A percentile compares a stretch with the other conserved stretches of the same genome.
Conservation (phyloP, 2,797 vertebrate genomes). For the Peromyscus melanophrys region DNA sequence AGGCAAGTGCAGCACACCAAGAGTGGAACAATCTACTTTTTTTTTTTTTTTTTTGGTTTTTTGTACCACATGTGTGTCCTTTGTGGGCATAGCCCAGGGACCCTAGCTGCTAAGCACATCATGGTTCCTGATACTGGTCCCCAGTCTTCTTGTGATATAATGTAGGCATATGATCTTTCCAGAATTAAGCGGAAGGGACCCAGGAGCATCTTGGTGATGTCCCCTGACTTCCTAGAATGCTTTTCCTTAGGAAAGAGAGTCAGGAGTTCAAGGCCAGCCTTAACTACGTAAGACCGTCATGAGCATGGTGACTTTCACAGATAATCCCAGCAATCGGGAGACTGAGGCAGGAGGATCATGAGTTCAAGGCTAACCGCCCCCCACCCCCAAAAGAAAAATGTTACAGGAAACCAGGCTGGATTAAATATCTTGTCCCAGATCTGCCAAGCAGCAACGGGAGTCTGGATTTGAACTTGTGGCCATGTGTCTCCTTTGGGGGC, state of each 20-base stretch:
- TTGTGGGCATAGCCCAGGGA: background rate
- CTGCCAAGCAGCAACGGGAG: background rate
- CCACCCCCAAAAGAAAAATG: background rate
- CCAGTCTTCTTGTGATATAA: background rate
- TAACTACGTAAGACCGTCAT: background rate
- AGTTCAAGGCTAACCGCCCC: background rate
- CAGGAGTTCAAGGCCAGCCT: background rate
- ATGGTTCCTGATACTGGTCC: background rate
- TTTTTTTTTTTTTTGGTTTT: background rate
- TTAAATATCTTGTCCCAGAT: background rate
- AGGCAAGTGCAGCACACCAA: background rate
- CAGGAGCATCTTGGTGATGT: background rate
- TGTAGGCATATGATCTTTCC: background rate
- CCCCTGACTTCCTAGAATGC: background rate
- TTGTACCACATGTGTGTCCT: background rate
- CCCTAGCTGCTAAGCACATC: background rate
- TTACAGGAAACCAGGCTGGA: background rate
- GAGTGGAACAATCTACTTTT: background rate
- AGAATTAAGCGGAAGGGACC: background rate
- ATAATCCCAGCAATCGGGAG: background rate
- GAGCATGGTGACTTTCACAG: background rate
- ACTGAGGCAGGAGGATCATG: background rate
- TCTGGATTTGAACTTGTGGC: background rate
- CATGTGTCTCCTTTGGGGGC: background rate
- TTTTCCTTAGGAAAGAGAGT: background rate